phyloP scores from a whole-genome alignment of 2,797 vertebrate species.

The Phalanger gymnotis region DNA sequence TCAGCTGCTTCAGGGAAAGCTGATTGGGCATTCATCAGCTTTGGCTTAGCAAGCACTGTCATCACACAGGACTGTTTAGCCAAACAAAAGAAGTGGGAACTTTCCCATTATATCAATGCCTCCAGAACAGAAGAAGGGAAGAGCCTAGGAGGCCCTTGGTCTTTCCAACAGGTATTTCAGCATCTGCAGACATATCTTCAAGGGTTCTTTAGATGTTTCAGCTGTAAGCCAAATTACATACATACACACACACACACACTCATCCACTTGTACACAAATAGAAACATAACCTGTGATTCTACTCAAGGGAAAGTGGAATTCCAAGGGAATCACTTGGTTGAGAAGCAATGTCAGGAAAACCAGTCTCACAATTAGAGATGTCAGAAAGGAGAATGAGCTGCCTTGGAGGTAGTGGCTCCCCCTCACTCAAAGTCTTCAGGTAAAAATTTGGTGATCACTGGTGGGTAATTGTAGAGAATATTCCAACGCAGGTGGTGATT shows the following conservation, averaged over 20 bases:
- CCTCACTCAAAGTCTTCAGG: background rate
- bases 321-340: background rate
- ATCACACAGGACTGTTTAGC: background rate
- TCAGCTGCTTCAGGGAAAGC: background rate
- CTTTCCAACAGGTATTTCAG: background rate
- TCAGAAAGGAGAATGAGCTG: background rate
- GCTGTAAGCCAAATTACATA: background rate
- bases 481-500: background rate
- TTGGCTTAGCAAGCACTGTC: background rate
- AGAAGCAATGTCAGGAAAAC: background rate
- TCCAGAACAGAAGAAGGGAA: background rate
- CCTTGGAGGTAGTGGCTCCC: background rate
- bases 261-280: background rate
- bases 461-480: background rate
- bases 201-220: background rate
- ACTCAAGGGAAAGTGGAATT: slow-evolving; percentile 11
- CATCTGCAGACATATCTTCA: background rate
- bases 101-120: background rate
- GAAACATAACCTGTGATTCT: slow-evolving; percentile 39
- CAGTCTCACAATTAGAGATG: background rate
- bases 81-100: background rate
- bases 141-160: background rate
- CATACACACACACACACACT: background rate
- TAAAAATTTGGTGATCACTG: background rate
- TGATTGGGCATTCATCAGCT: background rate